Evolutionary conservation across 1,140 invertebrate genomes (phyloP).

Genomic region (Goniozus legneri): DNA sequence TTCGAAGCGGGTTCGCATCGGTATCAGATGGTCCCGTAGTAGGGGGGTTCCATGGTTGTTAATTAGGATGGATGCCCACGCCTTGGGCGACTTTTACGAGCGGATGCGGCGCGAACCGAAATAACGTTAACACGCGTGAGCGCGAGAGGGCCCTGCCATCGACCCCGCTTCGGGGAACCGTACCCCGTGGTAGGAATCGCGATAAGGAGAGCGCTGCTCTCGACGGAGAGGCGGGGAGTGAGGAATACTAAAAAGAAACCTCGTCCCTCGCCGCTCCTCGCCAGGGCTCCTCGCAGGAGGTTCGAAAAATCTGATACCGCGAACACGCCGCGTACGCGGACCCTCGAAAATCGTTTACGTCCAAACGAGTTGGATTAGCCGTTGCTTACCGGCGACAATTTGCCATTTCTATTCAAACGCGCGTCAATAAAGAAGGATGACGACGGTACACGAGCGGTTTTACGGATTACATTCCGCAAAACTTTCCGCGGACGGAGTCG

Average conservation of each 20-base stretch:
- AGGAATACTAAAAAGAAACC: conserved; percentile 29
- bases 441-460: too few relatives aligned
- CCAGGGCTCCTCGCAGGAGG: conserved; percentile 26
- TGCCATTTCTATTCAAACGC: too few relatives aligned
- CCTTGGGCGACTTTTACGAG: conserved; percentile 53
- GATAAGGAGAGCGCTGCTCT: conserved; percentile 29
- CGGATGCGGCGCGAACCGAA: conserved; percentile 45
- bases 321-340: not conserved
- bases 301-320: conserved; percentile 26
- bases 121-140: conserved; percentile 32
- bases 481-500: too few relatives aligned
- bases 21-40: conserved; percentile 50
- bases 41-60: conserved; percentile 48
- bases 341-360: too few relatives aligned
- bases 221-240: too few relatives aligned
- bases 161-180: conserved; percentile 30
- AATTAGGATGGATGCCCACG: conserved; percentile 53
- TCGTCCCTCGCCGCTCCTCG: too few relatives aligned
- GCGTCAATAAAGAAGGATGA: too few relatives aligned
- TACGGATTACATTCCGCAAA: too few relatives aligned
- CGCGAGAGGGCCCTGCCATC: not conserved
- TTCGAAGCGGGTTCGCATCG: conserved; percentile 18
- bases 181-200: conserved; percentile 23
- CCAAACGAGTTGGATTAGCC: too few relatives aligned
- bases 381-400: too few relatives aligned